These are phyloP conservation scores for Aphidius gifuensis DNA, from an alignment of 1,140 invertebrate species.

Conservation along the genomic window DNA sequence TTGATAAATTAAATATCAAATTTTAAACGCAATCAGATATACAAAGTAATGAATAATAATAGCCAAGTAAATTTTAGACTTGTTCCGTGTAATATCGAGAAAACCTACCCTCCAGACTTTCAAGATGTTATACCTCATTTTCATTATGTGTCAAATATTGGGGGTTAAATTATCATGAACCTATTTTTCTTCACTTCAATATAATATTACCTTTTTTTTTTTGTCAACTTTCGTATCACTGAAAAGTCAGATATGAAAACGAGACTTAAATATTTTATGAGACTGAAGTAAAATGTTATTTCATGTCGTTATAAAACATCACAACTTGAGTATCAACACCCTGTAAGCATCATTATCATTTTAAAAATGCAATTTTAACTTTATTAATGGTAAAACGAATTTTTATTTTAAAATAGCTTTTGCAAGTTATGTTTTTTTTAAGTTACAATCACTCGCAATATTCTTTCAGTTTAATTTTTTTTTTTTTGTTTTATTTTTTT, in stretches of 20 bases:
- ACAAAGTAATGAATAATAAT: constrained; percentile 25
- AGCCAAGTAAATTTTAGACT: not conserved
- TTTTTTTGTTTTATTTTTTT: constrained; percentile 29
- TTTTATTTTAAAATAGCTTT: not conserved
- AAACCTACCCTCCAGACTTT: not conserved
- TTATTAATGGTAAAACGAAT: constrained; percentile 35
- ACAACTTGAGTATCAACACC: constrained; percentile 24
- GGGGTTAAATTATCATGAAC: constrained; percentile 36
- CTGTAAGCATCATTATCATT: constrained; percentile 27
- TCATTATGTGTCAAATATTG: constrained; percentile 47
- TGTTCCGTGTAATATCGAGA: not conserved
- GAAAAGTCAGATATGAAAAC: constrained; percentile 48
- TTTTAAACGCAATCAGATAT: not conserved
- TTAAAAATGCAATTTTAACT: constrained; percentile 38
- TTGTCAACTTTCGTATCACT: constrained; percentile 14
- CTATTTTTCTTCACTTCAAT: constrained; percentile 30
- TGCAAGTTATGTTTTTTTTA: too few species aligned
- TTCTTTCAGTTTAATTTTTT: constrained; percentile 1
- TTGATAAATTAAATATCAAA: too few species aligned
- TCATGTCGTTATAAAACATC: constrained; percentile 43
- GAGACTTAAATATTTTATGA: constrained; percentile 56
- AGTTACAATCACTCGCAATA: too few species aligned
- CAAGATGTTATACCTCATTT: constrained; percentile 11
- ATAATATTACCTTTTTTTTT: constrained; percentile 1
- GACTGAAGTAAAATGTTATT: constrained; percentile 23